Evolutionary conservation across 2,113 vertebrate species (phyloP).

Genomic region (Athene cunicularia): DNA sequence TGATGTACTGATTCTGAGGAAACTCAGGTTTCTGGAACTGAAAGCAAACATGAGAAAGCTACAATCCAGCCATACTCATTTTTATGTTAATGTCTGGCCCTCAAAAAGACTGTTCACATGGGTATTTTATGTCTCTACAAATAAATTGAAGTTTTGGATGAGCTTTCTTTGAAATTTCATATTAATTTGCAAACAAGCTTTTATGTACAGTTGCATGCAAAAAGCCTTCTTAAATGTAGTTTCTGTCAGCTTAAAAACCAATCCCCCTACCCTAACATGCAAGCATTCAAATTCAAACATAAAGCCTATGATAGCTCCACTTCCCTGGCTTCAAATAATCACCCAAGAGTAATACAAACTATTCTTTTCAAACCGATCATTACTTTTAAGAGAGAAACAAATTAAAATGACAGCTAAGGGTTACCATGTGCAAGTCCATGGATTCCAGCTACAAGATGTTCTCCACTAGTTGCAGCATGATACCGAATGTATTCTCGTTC

Average conservation of each 20-base stretch:
- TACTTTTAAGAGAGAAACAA: neutral
- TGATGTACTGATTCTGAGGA: neutral
- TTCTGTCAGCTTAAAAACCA: neutral
- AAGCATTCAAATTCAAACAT: neutral
- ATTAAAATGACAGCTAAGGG: neutral
- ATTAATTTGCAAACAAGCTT: neutral
- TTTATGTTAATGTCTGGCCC: neutral
- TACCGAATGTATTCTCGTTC: conserved; percentile 96
- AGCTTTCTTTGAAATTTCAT: neutral
- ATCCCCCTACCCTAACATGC: accelerated
- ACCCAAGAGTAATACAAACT: neutral
- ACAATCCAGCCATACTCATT: neutral
- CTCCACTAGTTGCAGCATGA: conserved; percentile 95
- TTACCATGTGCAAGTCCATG: conserved; percentile 96
- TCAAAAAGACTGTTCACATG: neutral
- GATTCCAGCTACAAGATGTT: conserved; percentile 95
- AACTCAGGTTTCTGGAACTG: neutral
- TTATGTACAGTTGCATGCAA: neutral
- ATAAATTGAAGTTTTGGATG: neutral
- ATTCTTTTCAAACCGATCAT: neutral
- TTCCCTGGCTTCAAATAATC: neutral
- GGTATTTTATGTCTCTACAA: neutral
- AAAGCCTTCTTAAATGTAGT: neutral
- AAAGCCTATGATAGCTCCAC: neutral
- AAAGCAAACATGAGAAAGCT: neutral